Evolutionary conservation across 1,140 invertebrate species (phyloP).

Genomic region (Orius insidiosus): DNA sequence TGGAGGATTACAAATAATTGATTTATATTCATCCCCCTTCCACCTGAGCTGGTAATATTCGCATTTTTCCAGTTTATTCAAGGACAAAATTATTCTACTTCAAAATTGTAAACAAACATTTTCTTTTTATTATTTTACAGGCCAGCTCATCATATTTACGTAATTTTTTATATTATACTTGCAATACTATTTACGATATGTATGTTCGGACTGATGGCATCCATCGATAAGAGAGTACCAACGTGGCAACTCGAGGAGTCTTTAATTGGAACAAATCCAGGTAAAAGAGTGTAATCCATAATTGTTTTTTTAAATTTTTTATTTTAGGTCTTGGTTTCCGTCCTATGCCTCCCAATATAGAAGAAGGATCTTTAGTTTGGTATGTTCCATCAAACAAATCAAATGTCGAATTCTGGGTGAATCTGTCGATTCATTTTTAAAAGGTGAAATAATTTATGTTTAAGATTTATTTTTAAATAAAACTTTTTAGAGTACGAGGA

Average conservation of each 20-base stretch:
- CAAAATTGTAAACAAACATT: conserved; percentile 2
- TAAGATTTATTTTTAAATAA: neutral
- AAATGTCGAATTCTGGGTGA: conserved; percentile 47
- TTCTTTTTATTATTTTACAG: conserved; percentile 33
- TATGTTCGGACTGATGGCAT: conserved; percentile 57
- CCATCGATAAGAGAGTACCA: conserved; percentile 48
- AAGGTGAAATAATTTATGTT: conserved; percentile 35
- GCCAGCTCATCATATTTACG: conserved; percentile 62
- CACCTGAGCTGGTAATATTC: neutral
- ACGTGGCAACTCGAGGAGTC: conserved; percentile 53
- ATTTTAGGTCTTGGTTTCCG: conserved; percentile 61
- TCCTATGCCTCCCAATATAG: conserved; percentile 51
- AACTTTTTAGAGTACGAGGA: neutral
- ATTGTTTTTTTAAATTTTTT: neutral
- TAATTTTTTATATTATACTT: conserved; percentile 64
- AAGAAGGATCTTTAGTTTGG: conserved; percentile 70
- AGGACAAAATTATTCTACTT: neutral
- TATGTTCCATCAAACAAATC: conserved; percentile 48
- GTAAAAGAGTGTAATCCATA: conserved; percentile 25
- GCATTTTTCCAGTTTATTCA: too few relatives aligned
- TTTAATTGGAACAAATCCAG: conserved; percentile 75
- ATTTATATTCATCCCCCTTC: too few relatives aligned
- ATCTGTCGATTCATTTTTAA: conserved; percentile 48
- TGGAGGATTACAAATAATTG: neutral
- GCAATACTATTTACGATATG: conserved; percentile 64